Evolutionary conservation across 2,113 vertebrate species (phyloP).

Genomic region (Acrocephalus kingi): DNA sequence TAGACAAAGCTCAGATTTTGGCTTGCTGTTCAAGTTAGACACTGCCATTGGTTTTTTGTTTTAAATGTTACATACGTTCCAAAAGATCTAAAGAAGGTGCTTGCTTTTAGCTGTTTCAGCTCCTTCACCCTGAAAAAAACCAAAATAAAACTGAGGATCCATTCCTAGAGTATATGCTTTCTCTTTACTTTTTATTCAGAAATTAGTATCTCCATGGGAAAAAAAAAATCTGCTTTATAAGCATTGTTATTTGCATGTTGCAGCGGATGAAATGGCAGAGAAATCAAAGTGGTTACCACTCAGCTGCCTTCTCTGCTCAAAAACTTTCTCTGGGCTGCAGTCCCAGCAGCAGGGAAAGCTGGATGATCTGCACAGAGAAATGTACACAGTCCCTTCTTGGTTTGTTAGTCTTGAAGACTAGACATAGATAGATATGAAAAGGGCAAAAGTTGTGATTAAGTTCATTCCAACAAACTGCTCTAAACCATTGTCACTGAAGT

Average conservation of each 20-base stretch:
- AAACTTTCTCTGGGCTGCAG: not conserved
- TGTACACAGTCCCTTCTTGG: accelerated
- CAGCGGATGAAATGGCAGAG: not conserved
- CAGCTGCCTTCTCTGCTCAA: not conserved
- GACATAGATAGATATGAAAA: not conserved
- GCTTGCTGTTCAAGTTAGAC: not conserved
- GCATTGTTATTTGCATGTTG: not conserved
- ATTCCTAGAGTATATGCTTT: not conserved
- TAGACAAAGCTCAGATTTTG: not conserved
- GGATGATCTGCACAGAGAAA: not conserved
- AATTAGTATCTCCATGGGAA: not conserved
- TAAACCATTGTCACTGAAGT: not conserved
- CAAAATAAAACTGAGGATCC: not conserved
- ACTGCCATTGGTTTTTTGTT: not conserved
- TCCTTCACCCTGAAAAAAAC: not conserved
- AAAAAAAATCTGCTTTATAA: not conserved
- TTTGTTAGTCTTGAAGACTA: not conserved
- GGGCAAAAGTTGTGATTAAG: not conserved
- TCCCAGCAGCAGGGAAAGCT: not conserved
- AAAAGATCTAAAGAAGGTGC: not conserved
- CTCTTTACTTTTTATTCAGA: not conserved
- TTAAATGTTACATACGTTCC: not conserved
- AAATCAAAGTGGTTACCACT: not conserved
- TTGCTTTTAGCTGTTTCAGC: not conserved
- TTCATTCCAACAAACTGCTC: not conserved